Conservation (phyloP, 2,888 invertebrate genomes). For the Clunio marinus region DNA sequence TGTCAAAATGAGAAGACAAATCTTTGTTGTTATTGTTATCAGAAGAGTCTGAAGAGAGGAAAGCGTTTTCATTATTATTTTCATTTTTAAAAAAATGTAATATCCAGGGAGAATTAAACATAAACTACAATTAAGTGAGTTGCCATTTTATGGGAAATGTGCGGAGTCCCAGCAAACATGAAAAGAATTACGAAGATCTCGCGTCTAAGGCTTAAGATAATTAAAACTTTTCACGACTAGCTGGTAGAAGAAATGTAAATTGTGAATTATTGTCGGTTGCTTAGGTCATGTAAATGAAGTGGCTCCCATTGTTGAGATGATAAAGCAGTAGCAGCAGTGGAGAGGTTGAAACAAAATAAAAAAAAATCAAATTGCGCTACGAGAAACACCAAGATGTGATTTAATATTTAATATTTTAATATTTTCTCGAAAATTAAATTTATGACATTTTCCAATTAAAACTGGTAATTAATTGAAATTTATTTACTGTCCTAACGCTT, state of each 20-base stretch:
- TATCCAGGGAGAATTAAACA: slow-evolving; percentile 33
- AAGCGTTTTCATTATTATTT: slow-evolving; percentile 26
- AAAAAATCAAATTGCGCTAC: background rate
- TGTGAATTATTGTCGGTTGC: slow-evolving; percentile 26
- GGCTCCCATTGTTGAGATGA: background rate
- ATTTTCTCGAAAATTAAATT: slow-evolving; percentile 29
- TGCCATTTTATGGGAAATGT: background rate
- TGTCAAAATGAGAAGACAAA: slow-evolving; percentile 14
- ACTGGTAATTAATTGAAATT: slow-evolving; percentile 35
- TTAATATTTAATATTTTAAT: slow-evolving; percentile 37
- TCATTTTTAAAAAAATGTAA: slow-evolving; percentile 10
- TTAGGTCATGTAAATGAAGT: slow-evolving; percentile 5
- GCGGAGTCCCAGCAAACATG: background rate
- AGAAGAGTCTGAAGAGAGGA: background rate
- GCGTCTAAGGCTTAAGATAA: background rate
- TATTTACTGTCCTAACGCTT: slow-evolving; percentile 2
- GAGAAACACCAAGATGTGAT: background rate
- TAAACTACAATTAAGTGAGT: slow-evolving; percentile 34
- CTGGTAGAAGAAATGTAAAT: slow-evolving; percentile 10
- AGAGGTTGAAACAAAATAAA: background rate
- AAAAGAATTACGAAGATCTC: background rate
- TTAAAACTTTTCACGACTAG: background rate
- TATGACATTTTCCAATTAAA: slow-evolving; percentile 37
- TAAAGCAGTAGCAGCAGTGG: too few relatives aligned
- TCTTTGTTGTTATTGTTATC: background rate